A percentile compares a stretch with the other conserved stretches of the same genome.
These are phyloP conservation scores for Gadopsis bispinosus DNA, from an alignment of 2,797 vertebrate genomes.

Conservation along the genomic window DNA sequence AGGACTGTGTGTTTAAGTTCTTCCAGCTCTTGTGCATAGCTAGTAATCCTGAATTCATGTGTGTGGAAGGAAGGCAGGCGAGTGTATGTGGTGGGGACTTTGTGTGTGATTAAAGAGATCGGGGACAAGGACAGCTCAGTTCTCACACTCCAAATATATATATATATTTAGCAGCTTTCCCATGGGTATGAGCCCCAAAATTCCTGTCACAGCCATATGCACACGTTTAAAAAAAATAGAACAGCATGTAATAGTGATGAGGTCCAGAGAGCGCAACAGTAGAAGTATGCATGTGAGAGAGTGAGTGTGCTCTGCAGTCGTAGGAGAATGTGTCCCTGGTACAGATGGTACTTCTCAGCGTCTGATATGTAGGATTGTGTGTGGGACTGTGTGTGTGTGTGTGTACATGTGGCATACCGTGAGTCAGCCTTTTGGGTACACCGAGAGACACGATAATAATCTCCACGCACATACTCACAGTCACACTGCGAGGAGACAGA, in stretches of 20 bases:
- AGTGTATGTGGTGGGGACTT: slow-evolving; percentile 16
- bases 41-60: slow-evolving; percentile 40
- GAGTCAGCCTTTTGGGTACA: slow-evolving; percentile 79
- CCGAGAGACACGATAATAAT: slow-evolving; percentile 73
- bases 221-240: slow-evolving; percentile 39
- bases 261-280: slow-evolving; percentile 37
- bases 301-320: slow-evolving; percentile 25
- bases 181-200: slow-evolving; percentile 51
- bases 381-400: slow-evolving; percentile 53
- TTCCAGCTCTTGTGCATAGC: slow-evolving; percentile 25
- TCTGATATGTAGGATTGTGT: slow-evolving; percentile 73
- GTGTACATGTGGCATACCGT: slow-evolving; percentile 65
- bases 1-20: slow-evolving; percentile 54
- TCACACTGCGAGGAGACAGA: slow-evolving; percentile 54
- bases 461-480: slow-evolving; percentile 62
- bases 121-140: slow-evolving; percentile 53
- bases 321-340: slow-evolving; percentile 70
- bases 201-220: slow-evolving; percentile 51
- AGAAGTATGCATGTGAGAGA: slow-evolving; percentile 21
- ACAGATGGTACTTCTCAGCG: slow-evolving; percentile 73
- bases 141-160: slow-evolving; percentile 72
- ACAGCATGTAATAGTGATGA: slow-evolving; percentile 33
- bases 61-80: slow-evolving; percentile 32
- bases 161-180: slow-evolving; percentile 53
- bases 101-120: slow-evolving; percentile 68